Conservation (phyloP, 2,888 invertebrate genomes). For the Ophioninae sp. region DNA sequence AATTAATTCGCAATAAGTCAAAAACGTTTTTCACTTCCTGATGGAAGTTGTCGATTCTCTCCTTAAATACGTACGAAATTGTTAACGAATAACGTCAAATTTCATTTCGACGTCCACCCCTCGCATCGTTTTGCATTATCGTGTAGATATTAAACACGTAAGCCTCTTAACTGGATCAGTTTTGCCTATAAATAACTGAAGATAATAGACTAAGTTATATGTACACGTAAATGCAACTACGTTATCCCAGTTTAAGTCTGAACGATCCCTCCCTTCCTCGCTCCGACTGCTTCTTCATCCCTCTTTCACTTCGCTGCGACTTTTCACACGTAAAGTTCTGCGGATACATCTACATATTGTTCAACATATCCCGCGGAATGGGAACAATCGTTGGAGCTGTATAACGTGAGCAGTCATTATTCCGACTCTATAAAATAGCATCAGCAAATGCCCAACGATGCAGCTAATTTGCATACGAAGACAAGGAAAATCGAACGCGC, state of each 20-base stretch:
- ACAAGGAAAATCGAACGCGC: not conserved
- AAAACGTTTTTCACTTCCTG: not conserved
- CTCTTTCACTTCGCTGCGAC: conserved; percentile 2
- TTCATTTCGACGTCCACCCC: not conserved
- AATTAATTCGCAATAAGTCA: not conserved
- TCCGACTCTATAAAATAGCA: not conserved
- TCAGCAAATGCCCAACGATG: not conserved
- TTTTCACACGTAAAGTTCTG: conserved; percentile 46
- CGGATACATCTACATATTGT: conserved; percentile 50
- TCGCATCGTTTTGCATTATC: conserved; percentile 21
- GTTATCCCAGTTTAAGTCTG: conserved; percentile 3
- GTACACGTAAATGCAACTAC: conserved; percentile 1
- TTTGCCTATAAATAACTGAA: conserved; percentile 44
- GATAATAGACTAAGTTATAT: conserved; percentile 33
- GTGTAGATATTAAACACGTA: conserved; percentile 12
- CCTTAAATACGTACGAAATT: conserved; percentile 20
- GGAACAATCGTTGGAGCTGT: conserved; percentile 4
- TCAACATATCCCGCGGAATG: conserved; percentile 10
- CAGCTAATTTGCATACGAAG: not conserved
- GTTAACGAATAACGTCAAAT: conserved; percentile 34
- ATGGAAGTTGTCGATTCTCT: conserved; percentile 1
- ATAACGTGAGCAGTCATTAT: not conserved
- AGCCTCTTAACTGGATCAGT: conserved; percentile 42
- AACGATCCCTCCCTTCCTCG: not conserved
- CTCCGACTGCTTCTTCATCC: not conserved